phyloP scores from a whole-genome alignment of 2,888 invertebrate species.

The Ariolimax columbianus region DNA sequence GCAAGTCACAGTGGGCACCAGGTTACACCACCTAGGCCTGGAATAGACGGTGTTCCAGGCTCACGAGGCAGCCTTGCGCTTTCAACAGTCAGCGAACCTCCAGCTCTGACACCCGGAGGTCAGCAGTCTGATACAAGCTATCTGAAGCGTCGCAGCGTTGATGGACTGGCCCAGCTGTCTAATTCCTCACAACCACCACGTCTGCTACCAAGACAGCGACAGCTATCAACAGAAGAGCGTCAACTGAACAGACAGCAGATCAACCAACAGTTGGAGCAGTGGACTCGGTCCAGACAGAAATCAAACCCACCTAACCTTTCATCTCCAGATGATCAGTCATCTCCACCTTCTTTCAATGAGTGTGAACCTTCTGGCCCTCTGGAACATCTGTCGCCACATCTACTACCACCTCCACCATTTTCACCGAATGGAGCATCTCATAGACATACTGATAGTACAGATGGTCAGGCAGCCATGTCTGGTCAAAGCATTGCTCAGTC shows the following conservation, averaged over 20 bases:
- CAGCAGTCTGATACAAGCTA: conserved; percentile 40
- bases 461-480: conserved; percentile 12
- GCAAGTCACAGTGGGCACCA: conserved; percentile 11
- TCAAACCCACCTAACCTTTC: not conserved
- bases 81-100: conserved; percentile 54
- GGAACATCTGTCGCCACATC: conserved; percentile 24
- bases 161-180: conserved; percentile 40
- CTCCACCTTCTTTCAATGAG: conserved; percentile 45
- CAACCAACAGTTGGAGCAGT: conserved; percentile 72
- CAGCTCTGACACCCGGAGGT: conserved; percentile 30
- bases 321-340: conserved; percentile 20
- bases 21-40: conserved; percentile 33
- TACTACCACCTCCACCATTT: conserved; percentile 15
- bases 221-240: conserved; percentile 71
- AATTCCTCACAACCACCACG: conserved; percentile 59
- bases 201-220: conserved; percentile 63
- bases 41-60: conserved; percentile 43
- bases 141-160: conserved; percentile 53
- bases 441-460: conserved; percentile 28
- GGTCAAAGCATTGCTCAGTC: conserved; percentile 28
- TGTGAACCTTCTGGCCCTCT: conserved; percentile 26
- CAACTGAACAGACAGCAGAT: conserved; percentile 73
- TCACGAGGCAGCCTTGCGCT: conserved; percentile 49
- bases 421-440: conserved; percentile 13
- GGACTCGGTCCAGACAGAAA: conserved; percentile 71